A percentile compares a stretch with the other conserved stretches of the same genome.
phyloP scores from a whole-genome alignment of 1,140 invertebrate species.

The Phthorimaea operculella region DNA sequence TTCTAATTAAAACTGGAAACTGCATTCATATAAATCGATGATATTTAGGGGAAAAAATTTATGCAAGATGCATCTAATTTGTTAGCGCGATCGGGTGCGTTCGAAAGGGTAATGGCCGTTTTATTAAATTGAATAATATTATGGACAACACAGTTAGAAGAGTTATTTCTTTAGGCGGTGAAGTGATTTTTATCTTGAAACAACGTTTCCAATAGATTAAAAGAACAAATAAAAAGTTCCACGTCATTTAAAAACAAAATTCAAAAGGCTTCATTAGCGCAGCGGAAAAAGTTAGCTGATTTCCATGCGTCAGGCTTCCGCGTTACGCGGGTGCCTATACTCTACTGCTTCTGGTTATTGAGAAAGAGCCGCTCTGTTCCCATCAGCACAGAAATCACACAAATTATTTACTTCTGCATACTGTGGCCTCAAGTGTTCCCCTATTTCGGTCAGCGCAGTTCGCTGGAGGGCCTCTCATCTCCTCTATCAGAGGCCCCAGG shows the following conservation, averaged over 20 bases:
- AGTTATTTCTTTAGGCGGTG: background rate
- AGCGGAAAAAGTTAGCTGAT: too few species aligned
- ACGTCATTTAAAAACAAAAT: too few species aligned
- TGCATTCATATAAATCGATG: background rate
- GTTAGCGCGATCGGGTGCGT: background rate
- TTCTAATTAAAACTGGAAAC: background rate
- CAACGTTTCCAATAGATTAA: too few species aligned
- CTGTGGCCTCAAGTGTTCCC: conserved; percentile 43
- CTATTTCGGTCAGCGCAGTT: conserved; percentile 43
- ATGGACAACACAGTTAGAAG: background rate
- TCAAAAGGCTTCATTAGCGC: too few species aligned
- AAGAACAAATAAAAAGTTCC: too few species aligned
- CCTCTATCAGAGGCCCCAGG: conserved; percentile 72
- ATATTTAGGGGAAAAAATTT: background rate
- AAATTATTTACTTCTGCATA: too few species aligned
- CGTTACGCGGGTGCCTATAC: too few species aligned
- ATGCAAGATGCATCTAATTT: background rate
- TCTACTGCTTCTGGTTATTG: too few species aligned
- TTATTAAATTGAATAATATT: background rate
- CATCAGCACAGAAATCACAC: too few species aligned
- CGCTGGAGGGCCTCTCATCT: conserved; percentile 50
- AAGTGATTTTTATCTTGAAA: too few species aligned
- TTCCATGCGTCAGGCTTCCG: too few species aligned
- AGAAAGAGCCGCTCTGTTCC: too few species aligned
- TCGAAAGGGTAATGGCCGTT: background rate